Conservation (phyloP, 2,888 invertebrate species). For the Drosophila glabriapex region DNA sequence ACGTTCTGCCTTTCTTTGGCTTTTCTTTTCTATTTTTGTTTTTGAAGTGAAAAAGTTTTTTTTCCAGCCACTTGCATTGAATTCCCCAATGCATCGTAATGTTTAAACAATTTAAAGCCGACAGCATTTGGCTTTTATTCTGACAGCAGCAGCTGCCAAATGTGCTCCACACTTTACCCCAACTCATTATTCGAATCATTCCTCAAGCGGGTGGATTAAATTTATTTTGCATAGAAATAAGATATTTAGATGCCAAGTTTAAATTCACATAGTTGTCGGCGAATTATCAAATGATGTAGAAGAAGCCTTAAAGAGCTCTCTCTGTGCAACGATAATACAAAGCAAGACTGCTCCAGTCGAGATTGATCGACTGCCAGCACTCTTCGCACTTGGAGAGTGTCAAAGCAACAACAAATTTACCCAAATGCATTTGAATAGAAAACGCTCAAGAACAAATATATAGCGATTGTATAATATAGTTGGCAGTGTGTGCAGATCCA, state of each 20-base stretch:
- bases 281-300: background rate
- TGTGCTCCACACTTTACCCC: constrained; percentile 13
- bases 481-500: no score
- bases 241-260: background rate
- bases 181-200: background rate
- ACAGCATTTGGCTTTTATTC: constrained; percentile 68
- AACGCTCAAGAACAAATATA: no score
- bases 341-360: background rate
- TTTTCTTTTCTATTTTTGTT: constrained; percentile 44
- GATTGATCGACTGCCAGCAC: background rate
- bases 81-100: constrained; percentile 84
- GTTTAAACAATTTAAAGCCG: constrained; percentile 79
- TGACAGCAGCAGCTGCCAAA: constrained; percentile 70
- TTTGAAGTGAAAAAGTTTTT: constrained; percentile 61
- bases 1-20: constrained; percentile 52
- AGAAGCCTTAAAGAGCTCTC: background rate
- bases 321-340: background rate
- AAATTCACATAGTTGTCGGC: background rate
- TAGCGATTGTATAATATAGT: background rate
- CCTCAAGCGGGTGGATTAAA: constrained; percentile 8
- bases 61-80: constrained; percentile 68
- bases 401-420: background rate
- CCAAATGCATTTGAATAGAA: background rate
- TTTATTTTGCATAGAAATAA: constrained; percentile 17
- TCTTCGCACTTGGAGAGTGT: background rate